Evolutionary conservation across 2,113 vertebrate species (phyloP), one percentile per base, ranked within the genome.

Genomic region (Anoura caudifer): DNA sequence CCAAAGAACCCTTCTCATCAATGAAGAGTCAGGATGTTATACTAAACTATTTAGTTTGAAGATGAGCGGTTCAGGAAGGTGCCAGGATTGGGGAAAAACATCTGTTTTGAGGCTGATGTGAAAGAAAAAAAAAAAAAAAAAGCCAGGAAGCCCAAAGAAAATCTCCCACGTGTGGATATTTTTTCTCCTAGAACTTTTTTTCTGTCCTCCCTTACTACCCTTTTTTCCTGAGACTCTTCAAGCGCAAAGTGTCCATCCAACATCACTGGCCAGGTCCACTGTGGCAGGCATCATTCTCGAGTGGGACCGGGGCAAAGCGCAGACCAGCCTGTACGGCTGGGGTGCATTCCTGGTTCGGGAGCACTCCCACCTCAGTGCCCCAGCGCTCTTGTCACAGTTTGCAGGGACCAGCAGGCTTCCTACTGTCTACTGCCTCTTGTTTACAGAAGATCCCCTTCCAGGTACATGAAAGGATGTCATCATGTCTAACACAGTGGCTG

Each of bases 11-110:
- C 56, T 77, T 92, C 41, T 91, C 8, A 7, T 63, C 82, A 83
- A 89, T 89, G 61, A 84, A 91, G 47, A 90, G 79, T 73, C 54
- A 79, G 31, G 45, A 94, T 56, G 22, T 75, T 77, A 52, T 17
- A 76, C 47, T 85, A 54, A 79, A 88, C n/a, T 72, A 87, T 83
- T 86, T 93, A 87, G 24, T 95, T n/a, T 75, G 73, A 96, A 38
- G 33, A 63, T 75, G 52, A 73, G 47, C 89, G 82, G 54, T 81
- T 91, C 63, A 75, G 69, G 22, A 91, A 75, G 61, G 36, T 81
- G 77, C 47, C 81, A 97, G 72, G 31, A 80, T 0, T 31, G 7
- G 47, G 33, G 41, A 94, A 45, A 63, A 79, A 61, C 54, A 83
- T 61, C 72, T 93, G 86, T 72, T 94, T 87, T 70, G 75, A 84